phyloP scores from a whole-genome alignment of 2,888 invertebrate species.

The Chrysolina americana region DNA sequence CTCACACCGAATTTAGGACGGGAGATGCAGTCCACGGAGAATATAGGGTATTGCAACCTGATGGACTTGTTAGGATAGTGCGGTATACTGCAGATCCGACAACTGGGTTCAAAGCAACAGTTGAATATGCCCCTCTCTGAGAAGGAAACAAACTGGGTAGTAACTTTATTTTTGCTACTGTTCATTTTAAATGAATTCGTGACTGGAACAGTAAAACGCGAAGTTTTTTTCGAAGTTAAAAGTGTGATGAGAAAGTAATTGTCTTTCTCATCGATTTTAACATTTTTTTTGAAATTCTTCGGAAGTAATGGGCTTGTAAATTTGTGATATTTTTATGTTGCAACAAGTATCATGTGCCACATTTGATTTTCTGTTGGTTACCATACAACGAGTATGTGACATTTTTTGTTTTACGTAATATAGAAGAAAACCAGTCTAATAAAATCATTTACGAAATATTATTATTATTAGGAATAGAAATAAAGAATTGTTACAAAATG shows the following conservation, averaged over 20 bases:
- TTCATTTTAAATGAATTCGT: background rate
- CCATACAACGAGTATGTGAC: too few species aligned
- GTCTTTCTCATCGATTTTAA: too few species aligned
- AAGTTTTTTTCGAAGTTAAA: too few species aligned
- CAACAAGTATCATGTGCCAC: background rate
- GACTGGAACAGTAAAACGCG: background rate
- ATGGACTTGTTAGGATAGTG: constrained; percentile 81
- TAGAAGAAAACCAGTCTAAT: too few species aligned
- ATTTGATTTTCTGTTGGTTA: background rate
- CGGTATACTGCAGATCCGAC: constrained; percentile 81
- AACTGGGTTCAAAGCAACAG: constrained; percentile 80
- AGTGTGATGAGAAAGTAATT: too few species aligned
- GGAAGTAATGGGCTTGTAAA: background rate
- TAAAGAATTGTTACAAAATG: too few species aligned
- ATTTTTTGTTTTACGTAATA: too few species aligned
- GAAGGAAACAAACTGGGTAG: background rate
- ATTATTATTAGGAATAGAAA: too few species aligned
- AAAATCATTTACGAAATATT: too few species aligned
- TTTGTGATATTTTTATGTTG: background rate
- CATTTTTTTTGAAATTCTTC: background rate
- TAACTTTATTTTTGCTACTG: background rate
- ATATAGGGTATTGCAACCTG: constrained; percentile 82
- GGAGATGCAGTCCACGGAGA: constrained; percentile 82
- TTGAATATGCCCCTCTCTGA: constrained; percentile 58
- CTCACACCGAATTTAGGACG: constrained; percentile 80